phyloP scores from a whole-genome alignment of 2,797 vertebrate genomes.

The Garrulus glandarius region DNA sequence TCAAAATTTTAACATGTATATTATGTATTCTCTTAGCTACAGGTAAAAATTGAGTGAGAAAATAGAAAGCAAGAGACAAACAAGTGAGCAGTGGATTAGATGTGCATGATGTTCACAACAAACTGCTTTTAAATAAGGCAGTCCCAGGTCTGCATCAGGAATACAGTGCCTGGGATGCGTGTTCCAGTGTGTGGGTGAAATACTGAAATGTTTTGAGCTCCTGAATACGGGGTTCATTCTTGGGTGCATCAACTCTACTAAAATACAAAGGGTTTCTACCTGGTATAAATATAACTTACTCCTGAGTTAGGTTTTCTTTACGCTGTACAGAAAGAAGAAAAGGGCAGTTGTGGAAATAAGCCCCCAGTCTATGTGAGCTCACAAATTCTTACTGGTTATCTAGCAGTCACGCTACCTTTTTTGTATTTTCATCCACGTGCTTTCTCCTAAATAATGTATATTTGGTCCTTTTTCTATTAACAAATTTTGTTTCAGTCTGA shows the following conservation, averaged over 20 bases:
- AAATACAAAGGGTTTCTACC: neutral
- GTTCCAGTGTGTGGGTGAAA: neutral
- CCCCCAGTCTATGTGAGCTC: neutral
- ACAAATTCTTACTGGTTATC: neutral
- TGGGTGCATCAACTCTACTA: neutral
- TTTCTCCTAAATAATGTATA: neutral
- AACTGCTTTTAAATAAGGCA: neutral
- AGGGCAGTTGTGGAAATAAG: neutral
- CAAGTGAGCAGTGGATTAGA: neutral
- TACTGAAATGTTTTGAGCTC: neutral
- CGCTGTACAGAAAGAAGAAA: neutral
- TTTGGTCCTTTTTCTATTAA: neutral
- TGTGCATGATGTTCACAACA: neutral
- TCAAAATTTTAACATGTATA: fast-evolving
- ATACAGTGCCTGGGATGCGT: neutral
- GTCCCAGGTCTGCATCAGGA: neutral
- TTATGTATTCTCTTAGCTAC: neutral
- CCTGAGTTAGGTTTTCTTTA: neutral
- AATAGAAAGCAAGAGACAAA: neutral
- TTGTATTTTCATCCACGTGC: neutral
- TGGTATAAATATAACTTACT: neutral
- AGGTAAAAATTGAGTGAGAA: neutral
- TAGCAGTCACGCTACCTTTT: neutral
- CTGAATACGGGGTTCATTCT: neutral
- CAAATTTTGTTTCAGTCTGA: neutral